Base-by-base conservation (phyloP, 2,797 vertebrate genomes). In the Delichon dasypus region DNA sequence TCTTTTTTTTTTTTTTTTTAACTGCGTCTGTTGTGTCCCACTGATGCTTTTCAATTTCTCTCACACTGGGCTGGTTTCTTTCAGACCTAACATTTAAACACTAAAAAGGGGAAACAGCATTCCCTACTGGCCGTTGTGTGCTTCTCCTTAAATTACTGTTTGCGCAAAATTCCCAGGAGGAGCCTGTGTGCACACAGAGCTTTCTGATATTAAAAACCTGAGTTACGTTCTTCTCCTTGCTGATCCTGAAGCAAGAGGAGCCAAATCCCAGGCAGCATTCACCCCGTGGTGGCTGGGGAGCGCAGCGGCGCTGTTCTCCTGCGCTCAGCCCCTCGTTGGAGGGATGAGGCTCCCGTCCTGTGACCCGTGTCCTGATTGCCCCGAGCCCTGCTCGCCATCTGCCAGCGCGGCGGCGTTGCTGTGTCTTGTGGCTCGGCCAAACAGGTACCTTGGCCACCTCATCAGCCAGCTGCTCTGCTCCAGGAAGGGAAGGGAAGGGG, bases 401-500 rank as follows among this genome's bases (percentile, higher is more conserved):
- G 96, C 85, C 82, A 58, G n/a, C 7, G 1, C 57, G 5, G 48
- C 66, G 4, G 67, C 4, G 2, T 11, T 71, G 40, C 16, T 26
- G 40, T 62, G 65, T 26, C 48, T 4, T 11, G 27, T 8, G 80
- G 10, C 81, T 8, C 73, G 85, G 93, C 82, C 67, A 40, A 55
- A 53, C 75, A 76, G 94, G 94, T 93, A 93, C 15, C 85, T 44
- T 44, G 80, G 90, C 82, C 48, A 26, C 91, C 61, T 72, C 87
- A 19, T 29, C 88, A 64, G 61, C 85, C 96, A 96, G 90, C 95
- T 97, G 95, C 95, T 96, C 72, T 38, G 77, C 85, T 91, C 48
- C 91, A 68, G 48, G 16, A 64, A 66, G 45, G 80, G 45, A 61
- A 74, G 48, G 80, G 45, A 65, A 74, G 72, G 30, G 72, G 17